Conservation (phyloP, 2,113 vertebrate genomes). For the Poecilia latipinna region DNA sequence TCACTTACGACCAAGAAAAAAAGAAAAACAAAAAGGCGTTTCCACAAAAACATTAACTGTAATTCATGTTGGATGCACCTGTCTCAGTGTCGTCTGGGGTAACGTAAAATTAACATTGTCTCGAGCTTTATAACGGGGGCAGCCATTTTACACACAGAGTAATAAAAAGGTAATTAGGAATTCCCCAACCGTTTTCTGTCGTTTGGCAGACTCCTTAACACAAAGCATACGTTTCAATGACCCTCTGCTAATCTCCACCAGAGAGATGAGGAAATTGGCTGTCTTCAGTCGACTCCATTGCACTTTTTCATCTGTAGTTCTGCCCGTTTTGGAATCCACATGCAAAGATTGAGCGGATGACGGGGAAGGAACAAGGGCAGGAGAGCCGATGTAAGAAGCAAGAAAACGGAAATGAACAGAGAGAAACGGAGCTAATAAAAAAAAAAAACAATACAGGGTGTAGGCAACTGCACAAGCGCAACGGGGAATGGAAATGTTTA, state of each 20-base stretch:
- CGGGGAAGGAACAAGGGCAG: slow-evolving; percentile 42
- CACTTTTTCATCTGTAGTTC: slow-evolving; percentile 66
- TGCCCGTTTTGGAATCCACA: slow-evolving; percentile 71
- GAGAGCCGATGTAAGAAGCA: slow-evolving; percentile 48
- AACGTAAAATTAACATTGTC: slow-evolving; percentile 69
- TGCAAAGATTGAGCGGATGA: slow-evolving; percentile 56
- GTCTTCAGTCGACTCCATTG: slow-evolving; percentile 58
- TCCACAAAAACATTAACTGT: slow-evolving; percentile 53
- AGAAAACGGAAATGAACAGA: slow-evolving; percentile 22
- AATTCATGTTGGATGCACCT: slow-evolving; percentile 64
- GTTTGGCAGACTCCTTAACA: slow-evolving; percentile 80
- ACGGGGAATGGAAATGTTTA: slow-evolving; percentile 56
- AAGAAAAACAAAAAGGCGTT: slow-evolving; percentile 12
- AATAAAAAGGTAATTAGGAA: slow-evolving; percentile 81
- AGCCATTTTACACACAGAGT: slow-evolving; percentile 77
- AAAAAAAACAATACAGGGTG: slow-evolving; percentile 21
- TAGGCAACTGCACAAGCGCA: slow-evolving; percentile 36
- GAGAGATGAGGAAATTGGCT: slow-evolving; percentile 75
- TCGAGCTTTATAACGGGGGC: slow-evolving; percentile 76
- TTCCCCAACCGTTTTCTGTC: slow-evolving; percentile 73
- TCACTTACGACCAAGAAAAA: slow-evolving; percentile 22
- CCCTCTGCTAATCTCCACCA: slow-evolving; percentile 77
- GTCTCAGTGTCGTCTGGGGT: slow-evolving; percentile 48
- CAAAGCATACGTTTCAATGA: slow-evolving; percentile 78
- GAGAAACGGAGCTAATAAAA: slow-evolving; percentile 20